Evolutionary conservation across 2,888 invertebrate species (phyloP).

Genomic region (Apamea sordens): DNA sequence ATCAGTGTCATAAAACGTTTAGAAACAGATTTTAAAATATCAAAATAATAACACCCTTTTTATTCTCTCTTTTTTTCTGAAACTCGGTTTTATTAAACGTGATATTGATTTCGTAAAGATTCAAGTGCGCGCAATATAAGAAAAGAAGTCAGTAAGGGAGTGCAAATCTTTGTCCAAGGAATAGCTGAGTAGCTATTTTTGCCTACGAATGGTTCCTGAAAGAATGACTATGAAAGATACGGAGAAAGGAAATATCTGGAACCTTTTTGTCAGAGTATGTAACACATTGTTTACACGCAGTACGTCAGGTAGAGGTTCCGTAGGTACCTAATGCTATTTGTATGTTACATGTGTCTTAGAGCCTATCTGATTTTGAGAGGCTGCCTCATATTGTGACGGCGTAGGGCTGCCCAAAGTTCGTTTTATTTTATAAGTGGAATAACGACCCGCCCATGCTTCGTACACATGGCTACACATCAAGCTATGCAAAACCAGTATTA

Average conservation of each 20-base stretch:
- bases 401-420: slow-evolving; percentile 40
- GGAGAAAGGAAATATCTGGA: slow-evolving; percentile 10
- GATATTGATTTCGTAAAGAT: not conserved
- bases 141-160: not conserved
- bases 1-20: not conserved
- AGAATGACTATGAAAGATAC: slow-evolving; percentile 12
- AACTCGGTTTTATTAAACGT: not conserved
- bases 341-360: slow-evolving; percentile 65
- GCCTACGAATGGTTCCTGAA: slow-evolving; percentile 20
- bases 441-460: not conserved
- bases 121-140: not conserved
- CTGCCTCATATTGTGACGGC: slow-evolving; percentile 47
- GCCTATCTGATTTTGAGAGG: slow-evolving; percentile 68
- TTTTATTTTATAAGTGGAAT: not conserved
- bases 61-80: too few relatives aligned
- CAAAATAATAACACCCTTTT: not conserved
- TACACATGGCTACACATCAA: too few relatives aligned
- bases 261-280: slow-evolving; percentile 37
- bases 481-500: too few relatives aligned
- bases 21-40: not conserved
- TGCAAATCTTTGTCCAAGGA: slow-evolving; percentile 9
- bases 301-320: slow-evolving; percentile 36
- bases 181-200: not conserved
- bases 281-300: slow-evolving; percentile 39
- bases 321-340: slow-evolving; percentile 63